Evolutionary conservation across 2,888 invertebrate species (phyloP).

Genomic region (Chrysopilus asiliformis): DNA sequence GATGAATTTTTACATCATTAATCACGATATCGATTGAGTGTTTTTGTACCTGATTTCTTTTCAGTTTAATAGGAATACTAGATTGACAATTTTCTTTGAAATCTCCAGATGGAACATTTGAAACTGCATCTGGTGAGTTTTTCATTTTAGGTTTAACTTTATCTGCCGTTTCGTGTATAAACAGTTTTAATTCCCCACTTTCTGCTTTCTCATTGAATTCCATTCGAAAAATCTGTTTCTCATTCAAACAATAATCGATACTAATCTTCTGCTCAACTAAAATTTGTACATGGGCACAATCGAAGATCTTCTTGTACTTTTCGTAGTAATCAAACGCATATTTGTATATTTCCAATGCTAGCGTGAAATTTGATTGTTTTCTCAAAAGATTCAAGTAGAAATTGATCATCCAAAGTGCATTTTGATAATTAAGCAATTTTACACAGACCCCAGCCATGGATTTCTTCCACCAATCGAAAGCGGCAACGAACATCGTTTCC

Average conservation of each 20-base stretch:
- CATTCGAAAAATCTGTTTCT: too few species aligned
- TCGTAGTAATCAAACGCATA: conserved; percentile 9
- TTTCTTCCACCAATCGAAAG: conserved; percentile 19
- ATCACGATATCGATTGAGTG: too few species aligned
- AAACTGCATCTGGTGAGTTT: too few species aligned
- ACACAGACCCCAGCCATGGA: conserved; percentile 3
- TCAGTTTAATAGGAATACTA: too few species aligned
- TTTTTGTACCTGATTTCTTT: too few species aligned
- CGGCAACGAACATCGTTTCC: conserved; percentile 21
- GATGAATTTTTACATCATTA: too few species aligned
- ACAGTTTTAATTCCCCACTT: too few species aligned
- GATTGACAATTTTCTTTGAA: too few species aligned
- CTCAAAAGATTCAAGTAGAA: conserved; percentile 27
- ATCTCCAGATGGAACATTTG: too few species aligned
- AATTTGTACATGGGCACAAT: conserved; percentile 1
- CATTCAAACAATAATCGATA: background rate
- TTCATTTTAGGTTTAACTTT: too few species aligned
- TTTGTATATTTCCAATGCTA: conserved; percentile 18
- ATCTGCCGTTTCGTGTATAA: too few species aligned
- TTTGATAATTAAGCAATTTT: conserved; percentile 5
- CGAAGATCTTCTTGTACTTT: conserved; percentile 6
- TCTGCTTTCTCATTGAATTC: too few species aligned
- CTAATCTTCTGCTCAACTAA: conserved; percentile 1
- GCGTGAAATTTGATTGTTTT: conserved; percentile 16
- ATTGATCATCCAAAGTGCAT: conserved; percentile 14